Percentiles rank a stretch among this genome's conserved stretches.
These are phyloP conservation scores for Dipodomys stephensi DNA, from an alignment of 2,113 vertebrate species.

Conservation along the genomic window DNA sequence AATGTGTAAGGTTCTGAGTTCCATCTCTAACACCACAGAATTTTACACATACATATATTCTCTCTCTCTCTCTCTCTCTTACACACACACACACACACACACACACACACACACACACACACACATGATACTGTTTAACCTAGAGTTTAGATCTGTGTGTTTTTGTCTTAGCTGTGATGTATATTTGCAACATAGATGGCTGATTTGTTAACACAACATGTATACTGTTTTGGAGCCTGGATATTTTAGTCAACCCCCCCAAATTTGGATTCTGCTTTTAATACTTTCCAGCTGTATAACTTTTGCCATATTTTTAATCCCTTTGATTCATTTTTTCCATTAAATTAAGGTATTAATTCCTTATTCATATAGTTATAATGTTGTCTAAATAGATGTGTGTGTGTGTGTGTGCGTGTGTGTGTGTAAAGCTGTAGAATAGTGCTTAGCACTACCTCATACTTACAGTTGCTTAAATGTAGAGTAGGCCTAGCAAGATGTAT, in stretches of 20 bases:
- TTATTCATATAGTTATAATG: not conserved
- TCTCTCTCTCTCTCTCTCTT: too few relatives aligned
- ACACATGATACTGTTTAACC: not conserved
- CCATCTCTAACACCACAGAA: not conserved
- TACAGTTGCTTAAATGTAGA: not conserved
- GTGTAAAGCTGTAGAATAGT: not conserved
- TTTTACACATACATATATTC: not conserved
- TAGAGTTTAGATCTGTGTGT: constrained; percentile 21
- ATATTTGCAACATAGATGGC: not conserved
- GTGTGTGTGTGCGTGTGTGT: not conserved
- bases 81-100: too few relatives aligned
- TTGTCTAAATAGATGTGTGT: not conserved
- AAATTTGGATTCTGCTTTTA: constrained; percentile 19
- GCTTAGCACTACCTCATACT: not conserved
- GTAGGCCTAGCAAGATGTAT: not conserved
- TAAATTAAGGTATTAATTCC: not conserved
- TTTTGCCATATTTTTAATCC: constrained; percentile 15
- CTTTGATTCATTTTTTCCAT: constrained; percentile 14
- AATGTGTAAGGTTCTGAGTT: not conserved
- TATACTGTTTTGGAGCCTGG: not conserved
- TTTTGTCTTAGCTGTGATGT: not conserved
- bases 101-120: too few relatives aligned
- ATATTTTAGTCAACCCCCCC: not conserved
- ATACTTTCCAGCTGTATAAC: not conserved
- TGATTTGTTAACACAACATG: not conserved